Evolutionary conservation across 2,888 invertebrate genomes (phyloP), one percentile per base, ranked within the genome.

Genomic region (Mesorhabditis sp.): DNA sequence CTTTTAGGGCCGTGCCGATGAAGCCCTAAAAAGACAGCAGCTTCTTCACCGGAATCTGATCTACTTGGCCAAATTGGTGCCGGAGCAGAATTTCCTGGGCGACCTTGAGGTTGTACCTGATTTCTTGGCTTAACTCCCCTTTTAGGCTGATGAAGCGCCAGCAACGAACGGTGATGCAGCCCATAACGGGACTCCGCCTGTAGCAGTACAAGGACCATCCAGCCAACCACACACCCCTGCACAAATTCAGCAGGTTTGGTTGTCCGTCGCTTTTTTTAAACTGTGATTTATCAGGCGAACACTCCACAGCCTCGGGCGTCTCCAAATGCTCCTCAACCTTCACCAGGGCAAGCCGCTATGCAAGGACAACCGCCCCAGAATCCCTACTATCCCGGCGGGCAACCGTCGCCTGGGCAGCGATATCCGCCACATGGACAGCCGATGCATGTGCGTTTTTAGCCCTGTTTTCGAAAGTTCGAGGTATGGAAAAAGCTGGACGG

Each of bases 31-130:
- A 76, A 90, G 93, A 87, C 95, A 96, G 86, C 93, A 95, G 87
- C 91, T 93, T 74, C 88, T 98, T 76, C 97, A 98, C 86, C 89
- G 95, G 77, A 98, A 98, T 88, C 90, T 98, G 74, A 93, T 96
- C 0, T 96, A 95, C 87, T 89, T 98, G 80, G 95, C 96, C 6
- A 93, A 94, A 43, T 90, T 97, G 72, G 96, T n/a, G 7, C 10
- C 96, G n/a, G 97, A 98, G 71, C 78, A 78, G 28, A 68, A 70
- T 7, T 71, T 80, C 10, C 67, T 77, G 4, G 64, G 62, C 6
- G 76, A 82, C 43, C 62, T 83, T 28, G 28, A 28, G 28, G 28
- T 28, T 28, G 28, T 28, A 71, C 28, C 28, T 28, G 28, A 28
- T 28, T 28, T 28, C 28, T 68, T 7, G 64, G 64, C 28, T 28